phyloP scores from a whole-genome alignment of 1,140 invertebrate genomes.

The Diploscapter pachys region DNA sequence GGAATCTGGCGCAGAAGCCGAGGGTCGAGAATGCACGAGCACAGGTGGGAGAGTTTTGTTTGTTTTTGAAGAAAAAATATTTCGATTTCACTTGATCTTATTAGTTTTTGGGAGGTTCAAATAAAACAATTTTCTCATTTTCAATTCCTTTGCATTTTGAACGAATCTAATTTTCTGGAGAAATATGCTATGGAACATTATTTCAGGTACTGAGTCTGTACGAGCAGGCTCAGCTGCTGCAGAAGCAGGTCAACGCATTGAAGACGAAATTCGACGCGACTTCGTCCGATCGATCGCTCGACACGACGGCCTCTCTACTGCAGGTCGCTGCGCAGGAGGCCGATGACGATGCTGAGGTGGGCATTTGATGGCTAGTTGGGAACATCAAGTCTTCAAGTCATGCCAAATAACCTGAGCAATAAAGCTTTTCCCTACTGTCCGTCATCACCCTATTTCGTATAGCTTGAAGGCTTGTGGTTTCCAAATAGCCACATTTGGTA shows the following conservation, averaged over 20 bases:
- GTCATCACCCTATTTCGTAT: no score
- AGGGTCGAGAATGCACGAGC: slow-evolving; percentile 7
- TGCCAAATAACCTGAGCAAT: no score
- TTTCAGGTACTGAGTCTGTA: slow-evolving; percentile 4
- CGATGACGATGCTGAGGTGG: slow-evolving; percentile 24
- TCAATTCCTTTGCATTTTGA: no score
- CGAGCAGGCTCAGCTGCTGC: slow-evolving; percentile 7
- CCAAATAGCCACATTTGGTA: no score
- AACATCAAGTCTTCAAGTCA: no score
- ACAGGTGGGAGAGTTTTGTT: not conserved
- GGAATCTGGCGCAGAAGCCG: slow-evolving; percentile 26
- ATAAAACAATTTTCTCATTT: no score
- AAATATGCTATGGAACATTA: not conserved
- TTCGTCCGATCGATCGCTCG: slow-evolving; percentile 11
- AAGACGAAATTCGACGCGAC: slow-evolving; percentile 14
- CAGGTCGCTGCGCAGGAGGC: slow-evolving; percentile 32
- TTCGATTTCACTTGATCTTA: no score
- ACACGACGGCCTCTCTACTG: slow-evolving; percentile 15
- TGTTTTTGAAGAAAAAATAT: no score
- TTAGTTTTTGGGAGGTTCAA: no score
- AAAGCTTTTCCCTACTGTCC: no score
- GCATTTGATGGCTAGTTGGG: not conserved
- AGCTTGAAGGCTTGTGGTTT: no score
- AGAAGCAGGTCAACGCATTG: slow-evolving; percentile 2
- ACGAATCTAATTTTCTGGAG: no score